Base-by-base conservation (phyloP, 2,888 invertebrate genomes). In the Unio pictorum region DNA sequence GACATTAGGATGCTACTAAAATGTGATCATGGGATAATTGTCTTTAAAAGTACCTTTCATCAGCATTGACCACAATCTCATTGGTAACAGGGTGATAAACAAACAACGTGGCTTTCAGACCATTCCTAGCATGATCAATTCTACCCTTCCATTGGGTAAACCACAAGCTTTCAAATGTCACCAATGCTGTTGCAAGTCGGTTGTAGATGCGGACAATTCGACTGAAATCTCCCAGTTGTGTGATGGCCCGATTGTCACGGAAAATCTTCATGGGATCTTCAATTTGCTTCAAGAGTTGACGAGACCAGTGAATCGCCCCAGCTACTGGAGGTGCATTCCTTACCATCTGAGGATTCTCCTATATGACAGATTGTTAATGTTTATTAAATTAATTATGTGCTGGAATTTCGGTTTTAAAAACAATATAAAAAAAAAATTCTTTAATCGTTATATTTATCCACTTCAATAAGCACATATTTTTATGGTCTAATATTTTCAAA, bases 191-290 rank as follows among this genome's bases (percentile, higher is more conserved):
- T 28, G 89, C 89, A 28, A 89, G 81, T 65, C 86, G 75, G 72
- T 86, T 87, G 76, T 86, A 86, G 63, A 84, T 82, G 59, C 85
- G 81, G 2, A 87, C 87, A 55, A 87, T 85, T 26, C 87, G 78
- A 11, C 85, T 80, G 76, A 87, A 90, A 71, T 89, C 89, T 56
- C 85, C 83, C 30, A 89, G 79, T 66, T 86, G 84, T 18, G 85
- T 86, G 65, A 90, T 86, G 34, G 88, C 87, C 67, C 84, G 85
- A 75, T 84, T 87, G 71, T 89, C 87, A 6, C 86, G 71, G 82
- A 90, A 90, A 11, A 87, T 71, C 72, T 87, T 87, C 90, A 90
- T 90, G 8, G 90, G 89, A 65, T 89, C 88, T 71, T 90, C 89
- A 55, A 90, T 89, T 55, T 86, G 79, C 63, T 86, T 86, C 17